Evolutionary conservation across 2,797 vertebrate genomes (phyloP), one percentile per base, ranked within the genome.

Genomic region (Champsocephalus gunnari): DNA sequence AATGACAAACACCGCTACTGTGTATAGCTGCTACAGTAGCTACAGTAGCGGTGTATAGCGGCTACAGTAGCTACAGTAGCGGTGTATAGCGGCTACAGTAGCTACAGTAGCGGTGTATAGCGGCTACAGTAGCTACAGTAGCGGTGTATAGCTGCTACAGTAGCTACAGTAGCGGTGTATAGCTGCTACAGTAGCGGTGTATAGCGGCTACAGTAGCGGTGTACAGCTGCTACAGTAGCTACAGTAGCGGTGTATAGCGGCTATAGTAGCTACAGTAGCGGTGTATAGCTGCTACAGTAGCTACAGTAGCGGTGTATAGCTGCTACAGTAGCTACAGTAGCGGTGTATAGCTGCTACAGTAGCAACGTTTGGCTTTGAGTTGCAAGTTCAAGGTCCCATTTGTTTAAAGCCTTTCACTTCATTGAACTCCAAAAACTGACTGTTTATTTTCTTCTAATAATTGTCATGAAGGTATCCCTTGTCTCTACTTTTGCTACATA

Each of bases 291-390:
- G 28, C n/a, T n/a, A n/a, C n/a, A n/a, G n/a, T n/a, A n/a, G n/a
- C 3, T 28, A 28, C 28, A 10, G 47, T 17, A 63, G 45, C 59
- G 51, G 73, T 58, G 45, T 51, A 63, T 49, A 55, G 49, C 41
- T 32, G 28, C 28, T 28, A 28, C 45, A 10, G 47, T 17, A 63
- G 45, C 59, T 21, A 21, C 21, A 21, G 21, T 21, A 21, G 21
- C 21, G 21, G 21, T 21, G 21, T 21, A 21, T 21, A 21, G 21
- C 21, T 21, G 21, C 21, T 21, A 28, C 45, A 10, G 47, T 17
- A 63, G 45, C 59, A 51, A 66, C 51, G 45, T 51, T 69, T 49
- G 55, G 49, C 48, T 43, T 21, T 11, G 16, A 67, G 28, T 28
- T 28, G 28, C 28, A 28, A 43, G 12, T 54, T 66, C 1, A 24